Conservation (phyloP, 2,888 invertebrate genomes). For the Nomada lathburiana region DNA sequence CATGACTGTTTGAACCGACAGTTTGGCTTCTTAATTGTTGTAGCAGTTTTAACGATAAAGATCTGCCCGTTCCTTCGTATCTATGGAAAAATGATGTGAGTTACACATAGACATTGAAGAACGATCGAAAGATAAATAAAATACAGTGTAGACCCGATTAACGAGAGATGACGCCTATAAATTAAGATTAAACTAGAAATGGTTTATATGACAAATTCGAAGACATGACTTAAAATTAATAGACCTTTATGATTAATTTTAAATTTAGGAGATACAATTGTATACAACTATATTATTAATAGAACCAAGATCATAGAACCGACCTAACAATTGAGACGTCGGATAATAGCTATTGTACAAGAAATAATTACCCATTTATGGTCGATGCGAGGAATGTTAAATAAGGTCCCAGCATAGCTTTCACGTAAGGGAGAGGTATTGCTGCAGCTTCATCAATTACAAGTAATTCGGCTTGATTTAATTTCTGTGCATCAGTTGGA, state of each 20-base stretch:
- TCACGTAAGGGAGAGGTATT: slow-evolving; percentile 97
- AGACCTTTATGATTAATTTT: too few species aligned
- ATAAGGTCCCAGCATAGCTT: slow-evolving; percentile 95
- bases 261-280: too few species aligned
- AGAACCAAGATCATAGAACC: neutral
- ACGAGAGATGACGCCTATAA: too few species aligned
- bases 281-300: too few species aligned
- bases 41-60: slow-evolving; percentile 96
- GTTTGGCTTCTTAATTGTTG: slow-evolving; percentile 92
- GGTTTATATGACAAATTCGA: too few species aligned
- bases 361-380: slow-evolving; percentile 90
- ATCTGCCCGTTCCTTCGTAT: slow-evolving; percentile 99
- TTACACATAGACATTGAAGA: neutral
- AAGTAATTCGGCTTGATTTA: slow-evolving; percentile 97
- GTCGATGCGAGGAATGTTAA: slow-evolving; percentile 98
- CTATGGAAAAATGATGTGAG: slow-evolving; percentile 75
- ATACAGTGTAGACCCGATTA: neutral
- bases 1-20: slow-evolving; percentile 85
- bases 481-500: slow-evolving; percentile 94
- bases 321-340: neutral
- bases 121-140: neutral
- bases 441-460: slow-evolving; percentile 99
- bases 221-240: too few species aligned
- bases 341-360: neutral
- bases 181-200: too few species aligned